Evolutionary conservation across 1,140 invertebrate species (phyloP), one percentile per base, ranked within the genome.

Genomic region (Sycobia sp.): DNA sequence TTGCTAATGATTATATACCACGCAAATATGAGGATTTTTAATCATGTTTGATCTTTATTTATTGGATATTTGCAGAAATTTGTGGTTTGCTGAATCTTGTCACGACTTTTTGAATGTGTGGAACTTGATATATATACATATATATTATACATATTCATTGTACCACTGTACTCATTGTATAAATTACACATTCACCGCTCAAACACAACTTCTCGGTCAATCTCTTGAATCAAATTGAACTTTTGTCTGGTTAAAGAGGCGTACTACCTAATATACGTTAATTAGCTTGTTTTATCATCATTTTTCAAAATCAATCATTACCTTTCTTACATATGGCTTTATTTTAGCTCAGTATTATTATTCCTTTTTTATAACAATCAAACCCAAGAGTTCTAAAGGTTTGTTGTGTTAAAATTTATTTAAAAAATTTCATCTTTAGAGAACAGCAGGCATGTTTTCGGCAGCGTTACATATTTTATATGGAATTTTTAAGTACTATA

Each of bases 21-120:
- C 72, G 75, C 75, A 78, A 74, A 77, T 76, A 76, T 68, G 73
- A 75, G 66, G 72, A 76, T 65, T 77, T 78, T 78, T 73, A 79
- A 81, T 78, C 75, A 81, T 80, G 76, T 80, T 81, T 80, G 76
- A 77, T 75, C 70, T 79, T 79, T 80, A 76, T 76, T 74, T 73
- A 76, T 72, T 81, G 75, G 72, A 79, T 79, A 81, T 80, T 78
- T 81, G 76, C 79, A 81, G 76, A 80, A 80, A 78, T 78, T 81
- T 81, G 78, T 80, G 76, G 79, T 81, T 80, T 81, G 79, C 78
- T 79, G 77, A 80, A 80, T 80, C 77, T 81, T 81, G 79, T 81
- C 77, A 81, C 76, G 68, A 81, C 71, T 79, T 81, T 79, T 79
- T 80, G 73, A 78, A 78, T 81, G 78, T 78, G 75, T 81, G 77